Conservation (phyloP, 2,113 vertebrate species). For the Fulica atra region DNA sequence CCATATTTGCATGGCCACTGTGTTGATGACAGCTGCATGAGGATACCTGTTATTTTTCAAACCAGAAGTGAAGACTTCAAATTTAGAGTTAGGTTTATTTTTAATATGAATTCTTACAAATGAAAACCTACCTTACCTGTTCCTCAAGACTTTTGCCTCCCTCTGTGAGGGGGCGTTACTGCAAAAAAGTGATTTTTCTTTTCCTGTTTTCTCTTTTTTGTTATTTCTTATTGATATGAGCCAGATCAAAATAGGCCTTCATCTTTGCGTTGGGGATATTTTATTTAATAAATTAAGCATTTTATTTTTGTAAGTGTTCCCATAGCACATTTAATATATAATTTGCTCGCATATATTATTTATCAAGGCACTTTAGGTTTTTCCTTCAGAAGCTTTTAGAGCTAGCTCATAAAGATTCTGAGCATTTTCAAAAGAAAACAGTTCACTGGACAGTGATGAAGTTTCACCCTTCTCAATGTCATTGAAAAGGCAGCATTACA, state of each 20-base stretch:
- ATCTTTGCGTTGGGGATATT: slow-evolving; percentile 68
- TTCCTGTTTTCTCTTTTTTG: slow-evolving; percentile 40
- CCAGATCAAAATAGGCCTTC: slow-evolving; percentile 66
- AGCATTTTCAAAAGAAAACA: slow-evolving; percentile 49
- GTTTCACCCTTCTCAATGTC: slow-evolving; percentile 63
- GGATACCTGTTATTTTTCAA: slow-evolving; percentile 51
- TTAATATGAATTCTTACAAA: slow-evolving; percentile 66
- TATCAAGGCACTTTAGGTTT: slow-evolving; percentile 68
- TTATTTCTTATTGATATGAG: slow-evolving; percentile 60
- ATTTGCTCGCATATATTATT: slow-evolving; percentile 67
- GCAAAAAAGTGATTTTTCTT: slow-evolving; percentile 69
- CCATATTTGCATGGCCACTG: slow-evolving; percentile 60
- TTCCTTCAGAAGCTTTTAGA: slow-evolving; percentile 60
- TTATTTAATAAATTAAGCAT: slow-evolving; percentile 73
- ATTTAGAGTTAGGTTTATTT: slow-evolving; percentile 72
- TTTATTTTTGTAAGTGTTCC: slow-evolving; percentile 75
- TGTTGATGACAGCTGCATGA: slow-evolving; percentile 55
- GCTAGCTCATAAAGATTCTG: slow-evolving; percentile 51
- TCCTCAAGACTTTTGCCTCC: slow-evolving; percentile 75
- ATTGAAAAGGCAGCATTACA: slow-evolving; percentile 56
- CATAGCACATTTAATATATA: slow-evolving; percentile 64
- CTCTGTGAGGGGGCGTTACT: slow-evolving; percentile 78
- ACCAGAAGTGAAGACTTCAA: slow-evolving; percentile 52
- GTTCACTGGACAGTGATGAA: slow-evolving; percentile 50
- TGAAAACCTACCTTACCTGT: slow-evolving; percentile 66